A percentile compares a stretch with the other conserved stretches of the same genome.
Conservation (phyloP, 2,113 vertebrate genomes). For the Apeltes quadracus region DNA sequence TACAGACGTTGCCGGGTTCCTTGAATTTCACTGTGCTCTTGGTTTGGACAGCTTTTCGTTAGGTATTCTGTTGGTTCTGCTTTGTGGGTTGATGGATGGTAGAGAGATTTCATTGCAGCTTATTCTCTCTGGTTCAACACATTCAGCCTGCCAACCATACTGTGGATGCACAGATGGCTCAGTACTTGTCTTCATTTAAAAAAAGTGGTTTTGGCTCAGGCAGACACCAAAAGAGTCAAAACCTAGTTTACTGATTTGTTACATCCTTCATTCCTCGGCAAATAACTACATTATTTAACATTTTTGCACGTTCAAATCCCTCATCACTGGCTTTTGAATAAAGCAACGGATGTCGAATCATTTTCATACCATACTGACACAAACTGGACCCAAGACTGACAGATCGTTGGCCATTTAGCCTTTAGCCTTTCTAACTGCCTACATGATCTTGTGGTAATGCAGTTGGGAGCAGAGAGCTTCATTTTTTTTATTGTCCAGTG, state of each 20-base stretch:
- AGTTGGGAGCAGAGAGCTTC: not conserved
- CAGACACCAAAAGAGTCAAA: not conserved
- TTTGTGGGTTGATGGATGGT: not conserved
- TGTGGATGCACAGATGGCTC: conserved; percentile 1
- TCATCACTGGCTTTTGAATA: not conserved
- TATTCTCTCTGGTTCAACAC: not conserved
- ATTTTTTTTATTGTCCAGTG: not conserved
- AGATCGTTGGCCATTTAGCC: not conserved
- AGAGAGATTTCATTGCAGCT: not conserved
- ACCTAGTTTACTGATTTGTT: not conserved
- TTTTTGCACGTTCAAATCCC: not conserved
- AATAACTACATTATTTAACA: not conserved
- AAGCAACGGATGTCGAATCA: not conserved
- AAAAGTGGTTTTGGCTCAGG: not conserved
- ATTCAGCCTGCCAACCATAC: not conserved
- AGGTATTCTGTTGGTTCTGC: not conserved
- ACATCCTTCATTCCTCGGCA: not conserved
- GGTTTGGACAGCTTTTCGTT: not conserved
- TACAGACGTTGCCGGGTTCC: not conserved
- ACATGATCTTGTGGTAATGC: conserved; percentile 12
- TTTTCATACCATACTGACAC: too few relatives aligned
- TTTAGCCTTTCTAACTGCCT: conserved; percentile 1
- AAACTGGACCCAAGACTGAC: not conserved
- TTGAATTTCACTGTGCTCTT: not conserved
- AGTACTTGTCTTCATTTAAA: not conserved